Evolutionary conservation across 2,888 invertebrate genomes (phyloP).

Genomic region (Oxyscelio sp.): DNA sequence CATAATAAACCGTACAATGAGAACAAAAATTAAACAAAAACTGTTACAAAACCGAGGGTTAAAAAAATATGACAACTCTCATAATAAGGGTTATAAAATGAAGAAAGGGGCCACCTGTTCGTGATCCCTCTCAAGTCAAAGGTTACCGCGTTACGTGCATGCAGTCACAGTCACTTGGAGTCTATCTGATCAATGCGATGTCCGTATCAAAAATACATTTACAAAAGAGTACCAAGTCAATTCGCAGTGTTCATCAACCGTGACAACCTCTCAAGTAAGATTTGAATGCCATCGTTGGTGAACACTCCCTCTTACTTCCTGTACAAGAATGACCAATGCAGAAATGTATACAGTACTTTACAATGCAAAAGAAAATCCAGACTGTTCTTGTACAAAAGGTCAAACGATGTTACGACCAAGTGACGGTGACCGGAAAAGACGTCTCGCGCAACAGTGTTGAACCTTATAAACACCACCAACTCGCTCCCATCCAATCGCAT

Average conservation of each 20-base stretch:
- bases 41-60: slow-evolving; percentile 1
- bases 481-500: background rate
- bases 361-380: background rate
- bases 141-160: background rate
- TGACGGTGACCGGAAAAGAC: slow-evolving; percentile 52
- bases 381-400: slow-evolving; percentile 3
- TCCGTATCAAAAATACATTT: background rate
- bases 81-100: background rate
- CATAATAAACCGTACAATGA: background rate
- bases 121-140: slow-evolving; percentile 2
- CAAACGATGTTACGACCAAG: slow-evolving; percentile 38
- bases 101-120: background rate
- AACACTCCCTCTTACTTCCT: too few relatives aligned
- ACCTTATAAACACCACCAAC: slow-evolving; percentile 27
- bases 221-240: background rate
- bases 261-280: background rate
- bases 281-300: background rate
- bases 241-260: background rate
- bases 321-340: too few relatives aligned
- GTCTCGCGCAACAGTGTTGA: background rate
- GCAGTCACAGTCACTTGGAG: slow-evolving; percentile 44
- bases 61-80: slow-evolving; percentile 13
- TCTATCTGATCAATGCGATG: background rate
- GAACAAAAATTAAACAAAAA: background rate
- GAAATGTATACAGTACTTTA: background rate